Evolutionary conservation across 92 coral and sea anemone species (phyloP), one percentile per base, ranked within the genome.

Genomic region (Palythoa grandis): DNA sequence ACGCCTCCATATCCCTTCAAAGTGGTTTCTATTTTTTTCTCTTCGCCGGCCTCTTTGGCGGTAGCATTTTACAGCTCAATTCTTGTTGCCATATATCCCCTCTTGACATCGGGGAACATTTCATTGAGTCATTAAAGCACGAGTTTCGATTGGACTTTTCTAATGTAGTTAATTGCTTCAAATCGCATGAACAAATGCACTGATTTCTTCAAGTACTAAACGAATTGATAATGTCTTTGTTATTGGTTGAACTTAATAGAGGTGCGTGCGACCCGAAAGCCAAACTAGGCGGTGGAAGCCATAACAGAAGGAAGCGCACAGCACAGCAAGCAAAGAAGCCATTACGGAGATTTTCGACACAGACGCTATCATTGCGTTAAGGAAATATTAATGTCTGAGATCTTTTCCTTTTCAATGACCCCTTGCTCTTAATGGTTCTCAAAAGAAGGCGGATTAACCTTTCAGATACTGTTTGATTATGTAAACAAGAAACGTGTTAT

Each of bases 391-490:
- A 78, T 66, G 74, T 80, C 85, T 48, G 61, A 47, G 54, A 67
- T 23, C 74, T 23, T 39, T 80, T 80, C 85, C 85, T 80, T 43
- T 48, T 47, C 85, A 80, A 23, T 80, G 85, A 80, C 85, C 85
- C 43, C 74, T 2, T 65, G 85, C 58, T 65, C 85, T 48, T 80
- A 15, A 80, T 80, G 74, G 14, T 80, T 68, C 23, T 80, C 57
- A 66, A 80, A 65, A 48, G 63, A 17, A 40, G 74, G 10, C 52
- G 74, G 85, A 66, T 80, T 80, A 80, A 80, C 70, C 85, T 67
- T 80, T 65, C 22, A 47, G 70, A 68, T 58, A n/a, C 57, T 80
- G 20, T 66, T 80, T 48, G 85, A 80, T 48, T 66, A 66, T 66
- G 85, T 80, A 80, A 80, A 80, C 85, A 80, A 48, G 29, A 67